A percentile compares a stretch with the other conserved stretches of the same genome.
These are phyloP conservation scores for Microcebus ravelobensis DNA, from an alignment of 2,113 vertebrate genomes.

Conservation along the genomic window DNA sequence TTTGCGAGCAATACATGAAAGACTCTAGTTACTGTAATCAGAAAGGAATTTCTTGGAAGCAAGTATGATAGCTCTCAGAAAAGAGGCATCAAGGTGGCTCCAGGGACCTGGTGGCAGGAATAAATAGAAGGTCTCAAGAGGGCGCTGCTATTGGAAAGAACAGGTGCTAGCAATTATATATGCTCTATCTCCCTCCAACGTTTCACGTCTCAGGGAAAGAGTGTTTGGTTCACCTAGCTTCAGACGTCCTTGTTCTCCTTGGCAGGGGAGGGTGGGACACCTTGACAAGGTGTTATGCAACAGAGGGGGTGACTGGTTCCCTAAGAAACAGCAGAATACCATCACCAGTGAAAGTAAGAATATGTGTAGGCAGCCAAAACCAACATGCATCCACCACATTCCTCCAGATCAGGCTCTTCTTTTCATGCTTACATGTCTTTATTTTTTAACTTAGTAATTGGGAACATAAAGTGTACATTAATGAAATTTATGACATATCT, in stretches of 20 bases:
- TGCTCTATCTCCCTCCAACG: neutral
- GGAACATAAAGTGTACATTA: neutral
- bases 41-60: neutral
- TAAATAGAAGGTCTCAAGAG: neutral
- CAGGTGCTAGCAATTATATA: neutral
- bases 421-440: neutral
- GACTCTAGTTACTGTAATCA: neutral
- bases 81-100: neutral
- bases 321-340: neutral
- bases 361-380: neutral
- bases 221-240: neutral
- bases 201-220: neutral
- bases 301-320: neutral
- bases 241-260: neutral
- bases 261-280: neutral
- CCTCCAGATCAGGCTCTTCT: neutral
- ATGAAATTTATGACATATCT: neutral
- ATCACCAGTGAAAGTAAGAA: neutral
- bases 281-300: neutral
- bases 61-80: neutral
- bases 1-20: constrained; percentile 25
- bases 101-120: neutral
- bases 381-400: neutral
- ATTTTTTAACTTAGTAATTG: neutral
- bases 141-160: neutral